Base-by-base conservation (phyloP, 2,797 vertebrate genomes). In the Hybognathus amarus region DNA sequence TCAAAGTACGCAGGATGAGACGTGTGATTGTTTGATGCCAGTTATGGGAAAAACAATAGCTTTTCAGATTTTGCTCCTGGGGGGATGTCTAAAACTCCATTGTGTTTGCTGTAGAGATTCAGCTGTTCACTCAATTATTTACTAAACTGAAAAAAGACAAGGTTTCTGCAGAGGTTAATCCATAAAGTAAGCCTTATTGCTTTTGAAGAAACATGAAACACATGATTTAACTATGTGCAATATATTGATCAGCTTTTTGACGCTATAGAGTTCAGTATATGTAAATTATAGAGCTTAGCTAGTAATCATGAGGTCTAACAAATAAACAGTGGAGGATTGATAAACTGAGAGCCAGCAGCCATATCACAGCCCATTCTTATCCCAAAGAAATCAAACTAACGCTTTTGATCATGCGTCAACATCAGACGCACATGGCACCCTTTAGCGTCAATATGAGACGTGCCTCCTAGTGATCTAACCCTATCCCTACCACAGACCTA, bases 241-340 rank as follows among this genome's bases (percentile, higher is more conserved):
- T 47, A 24, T 33, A 52, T 73, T 50, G 30, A 73, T 33, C 69
- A 12, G 18, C 8, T 33, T 50, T 71, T 22, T 33, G 24, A 30
- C 52, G 18, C 11, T 36, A 8, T 52, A 33, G 18, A 30, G 20
- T 47, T 27, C 69, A 30, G 42, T 47, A 30, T 30, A 63, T 30
- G 30, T 86, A 88, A 90, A 91, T 92, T 91, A 86, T 40, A 68
- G 63, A 66, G 56, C 81, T 84, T 6, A 50, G 22, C 22, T 80
- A 54, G 86, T 79, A 85, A 91, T 90, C 87, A 77, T 88, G 85
- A 88, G 87, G 86, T 90, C 90, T 91, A 89, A 87, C 89, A 86
- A 88, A 89, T 86, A 90, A 92, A 91, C 89, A 82, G 87, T 73
- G 30, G 90, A 91, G 89, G 88, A 85, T 90, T 33, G 30, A 33